Percentiles rank a stretch among this genome's conserved stretches.
phyloP scores from a whole-genome alignment of 2,113 vertebrate genomes.

The Noturus placidus region DNA sequence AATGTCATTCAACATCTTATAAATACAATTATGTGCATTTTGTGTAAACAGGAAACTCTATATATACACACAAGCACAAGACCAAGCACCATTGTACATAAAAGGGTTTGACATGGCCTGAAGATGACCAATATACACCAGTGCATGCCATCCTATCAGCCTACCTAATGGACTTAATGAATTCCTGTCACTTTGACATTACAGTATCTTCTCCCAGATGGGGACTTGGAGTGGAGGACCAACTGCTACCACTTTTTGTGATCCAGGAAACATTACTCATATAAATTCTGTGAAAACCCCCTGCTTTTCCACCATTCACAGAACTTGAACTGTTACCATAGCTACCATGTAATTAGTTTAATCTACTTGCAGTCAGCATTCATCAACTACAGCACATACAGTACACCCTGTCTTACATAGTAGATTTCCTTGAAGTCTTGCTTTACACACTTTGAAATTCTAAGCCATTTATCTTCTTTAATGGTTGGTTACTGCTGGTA shows the following conservation, averaged over 20 bases:
- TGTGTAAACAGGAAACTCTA: background rate
- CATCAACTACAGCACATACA: background rate
- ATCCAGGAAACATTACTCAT: background rate
- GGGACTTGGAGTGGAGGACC: background rate
- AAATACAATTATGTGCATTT: background rate
- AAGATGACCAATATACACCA: background rate
- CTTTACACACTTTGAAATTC: background rate
- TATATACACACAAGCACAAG: background rate
- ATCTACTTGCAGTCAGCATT: background rate
- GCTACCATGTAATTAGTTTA: constrained; percentile 1
- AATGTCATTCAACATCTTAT: background rate
- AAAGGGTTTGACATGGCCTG: background rate
- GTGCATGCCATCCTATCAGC: background rate
- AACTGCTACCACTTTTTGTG: background rate
- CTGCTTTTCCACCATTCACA: background rate
- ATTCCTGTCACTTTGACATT: background rate
- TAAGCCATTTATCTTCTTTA: background rate
- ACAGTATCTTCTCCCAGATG: background rate
- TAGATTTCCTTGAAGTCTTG: background rate
- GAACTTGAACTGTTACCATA: constrained; percentile 11
- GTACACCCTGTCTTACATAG: background rate
- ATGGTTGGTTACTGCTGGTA: background rate
- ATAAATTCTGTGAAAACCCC: background rate
- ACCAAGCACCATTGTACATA: background rate
- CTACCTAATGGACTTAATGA: background rate